These are phyloP conservation scores for Psilopsiagon aurifrons DNA, from an alignment of 2,113 vertebrate genomes.

Conservation along the genomic window DNA sequence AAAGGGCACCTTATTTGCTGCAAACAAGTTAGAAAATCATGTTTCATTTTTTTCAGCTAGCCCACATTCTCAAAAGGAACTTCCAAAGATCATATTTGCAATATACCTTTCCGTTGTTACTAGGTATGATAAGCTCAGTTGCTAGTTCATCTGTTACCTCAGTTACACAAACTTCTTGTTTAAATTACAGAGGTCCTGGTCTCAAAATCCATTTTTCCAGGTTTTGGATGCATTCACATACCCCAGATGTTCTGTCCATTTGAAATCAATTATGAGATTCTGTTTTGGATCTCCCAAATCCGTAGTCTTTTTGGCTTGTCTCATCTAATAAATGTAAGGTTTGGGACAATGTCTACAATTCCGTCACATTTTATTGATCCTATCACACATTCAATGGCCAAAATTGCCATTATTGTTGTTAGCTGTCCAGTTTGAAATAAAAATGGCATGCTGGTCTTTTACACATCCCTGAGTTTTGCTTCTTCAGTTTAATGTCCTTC, in stretches of 20 bases:
- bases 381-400: not conserved
- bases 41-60: not conserved
- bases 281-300: slow-evolving; percentile 18
- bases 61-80: not conserved
- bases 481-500: not conserved
- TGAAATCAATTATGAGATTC: slow-evolving; percentile 45
- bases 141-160: not conserved
- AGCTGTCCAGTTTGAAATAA: slow-evolving; percentile 4
- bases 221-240: slow-evolving; percentile 1
- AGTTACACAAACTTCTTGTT: not conserved
- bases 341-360: not conserved
- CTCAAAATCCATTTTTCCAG: slow-evolving; percentile 2
- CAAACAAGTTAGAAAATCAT: not conserved
- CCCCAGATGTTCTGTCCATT: slow-evolving; percentile 15
- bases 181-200: not conserved
- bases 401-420: slow-evolving; percentile 22
- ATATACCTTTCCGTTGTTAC: not conserved
- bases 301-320: slow-evolving; percentile 32
- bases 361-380: slow-evolving; percentile 21
- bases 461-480: not conserved
- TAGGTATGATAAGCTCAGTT: not conserved
- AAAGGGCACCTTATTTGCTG: not conserved
- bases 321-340: slow-evolving; percentile 41
- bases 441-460: not conserved
- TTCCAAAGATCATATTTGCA: not conserved